These are phyloP conservation scores for Palloptera scutellata DNA, from an alignment of 2,888 invertebrate genomes.

Conservation along the genomic window DNA sequence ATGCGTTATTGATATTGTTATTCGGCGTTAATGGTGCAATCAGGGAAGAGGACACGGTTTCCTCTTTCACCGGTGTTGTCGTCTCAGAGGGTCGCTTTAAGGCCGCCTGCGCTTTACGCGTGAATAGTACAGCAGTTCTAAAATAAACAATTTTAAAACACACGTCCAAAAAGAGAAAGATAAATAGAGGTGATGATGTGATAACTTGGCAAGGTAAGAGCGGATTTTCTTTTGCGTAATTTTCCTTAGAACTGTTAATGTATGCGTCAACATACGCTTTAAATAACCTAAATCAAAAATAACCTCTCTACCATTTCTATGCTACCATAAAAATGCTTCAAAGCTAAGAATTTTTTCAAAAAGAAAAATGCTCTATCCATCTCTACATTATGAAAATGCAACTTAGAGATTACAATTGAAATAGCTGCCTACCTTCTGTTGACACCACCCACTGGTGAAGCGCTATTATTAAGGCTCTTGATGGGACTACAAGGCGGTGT, in stretches of 20 bases:
- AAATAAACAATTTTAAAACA: conserved; percentile 31
- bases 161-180: not conserved
- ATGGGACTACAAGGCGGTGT: conserved; percentile 64
- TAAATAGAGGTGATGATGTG: not conserved
- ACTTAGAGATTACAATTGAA: conserved; percentile 2
- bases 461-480: conserved; percentile 61
- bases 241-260: no score
- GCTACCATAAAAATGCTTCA: no score
- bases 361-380: no score
- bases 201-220: not conserved
- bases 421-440: conserved; percentile 57
- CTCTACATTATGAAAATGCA: no score
- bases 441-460: conserved; percentile 64
- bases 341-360: no score
- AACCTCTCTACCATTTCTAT: no score
- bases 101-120: conserved; percentile 74
- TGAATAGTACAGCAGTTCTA: conserved; percentile 80
- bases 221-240: not conserved
- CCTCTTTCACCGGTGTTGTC: conserved; percentile 57
- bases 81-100: conserved; percentile 62
- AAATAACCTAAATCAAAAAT: no score
- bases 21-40: conserved; percentile 43
- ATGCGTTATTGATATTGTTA: conserved; percentile 42
- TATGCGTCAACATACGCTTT: no score
- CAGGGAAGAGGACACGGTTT: conserved; percentile 48